These are phyloP conservation scores for Abramis brama DNA, from an alignment of 2,113 vertebrate species.

Conservation along the genomic window DNA sequence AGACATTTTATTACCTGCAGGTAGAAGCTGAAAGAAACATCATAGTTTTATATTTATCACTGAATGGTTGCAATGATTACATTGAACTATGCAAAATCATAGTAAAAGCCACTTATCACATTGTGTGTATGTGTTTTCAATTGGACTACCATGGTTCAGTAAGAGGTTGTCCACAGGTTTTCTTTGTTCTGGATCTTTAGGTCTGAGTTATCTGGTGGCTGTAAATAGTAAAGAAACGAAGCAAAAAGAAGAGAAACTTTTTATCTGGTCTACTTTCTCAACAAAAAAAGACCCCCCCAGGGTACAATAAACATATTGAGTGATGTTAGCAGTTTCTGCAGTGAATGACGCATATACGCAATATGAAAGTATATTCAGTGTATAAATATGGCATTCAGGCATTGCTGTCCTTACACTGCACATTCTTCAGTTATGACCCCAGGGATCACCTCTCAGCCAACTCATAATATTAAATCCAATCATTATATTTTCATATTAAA, in stretches of 20 bases:
- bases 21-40: neutral
- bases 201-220: neutral
- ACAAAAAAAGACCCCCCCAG: neutral
- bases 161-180: neutral
- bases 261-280: neutral
- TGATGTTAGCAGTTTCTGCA: neutral
- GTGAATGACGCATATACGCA: neutral
- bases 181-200: neutral
- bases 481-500: neutral
- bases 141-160: neutral
- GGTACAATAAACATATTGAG: neutral
- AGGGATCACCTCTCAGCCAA: neutral
- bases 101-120: neutral
- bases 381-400: neutral
- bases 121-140: neutral
- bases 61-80: neutral
- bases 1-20: neutral
- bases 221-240: neutral
- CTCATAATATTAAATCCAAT: neutral
- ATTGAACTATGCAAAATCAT: neutral
- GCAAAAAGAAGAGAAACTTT: neutral
- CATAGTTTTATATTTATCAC: neutral
- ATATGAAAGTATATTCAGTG: neutral
- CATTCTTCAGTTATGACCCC: constrained; percentile 12
- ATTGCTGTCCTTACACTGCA: neutral